Base-by-base conservation (phyloP, 2,888 invertebrate genomes). In the Eupelmus urozonus region DNA sequence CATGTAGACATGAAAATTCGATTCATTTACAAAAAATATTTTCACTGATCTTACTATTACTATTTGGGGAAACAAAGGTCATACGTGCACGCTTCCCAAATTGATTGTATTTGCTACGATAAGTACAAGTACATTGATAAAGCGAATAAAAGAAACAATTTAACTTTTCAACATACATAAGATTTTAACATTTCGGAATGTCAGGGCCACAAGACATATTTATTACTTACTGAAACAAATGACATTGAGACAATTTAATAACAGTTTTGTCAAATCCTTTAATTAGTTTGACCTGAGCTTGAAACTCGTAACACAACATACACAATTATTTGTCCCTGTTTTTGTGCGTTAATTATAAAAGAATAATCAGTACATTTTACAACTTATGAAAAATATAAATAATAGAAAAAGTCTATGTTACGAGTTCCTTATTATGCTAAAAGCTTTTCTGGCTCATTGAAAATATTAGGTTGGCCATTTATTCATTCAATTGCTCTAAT, bases 21-120 rank as follows among this genome's bases (percentile, higher is more conserved):
- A 51, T 65, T 60, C 7, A 18, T 69, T 73, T 78, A 78, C 78
- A 78, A 78, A 73, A 73, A 63, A 73, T 73, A 72, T 78, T 67
- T 76, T 60, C 16, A 13, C 34, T 67, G 27, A 34, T 51, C 5
- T 27, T 62, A 27, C 2, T 18, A 66, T 4, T 62, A 55, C 4
- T 76, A 42, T 49, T 78, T 57, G 49, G 71, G 51, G 51, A 76
- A 76, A 71, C 57, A 66, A 71, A 65, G 65, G 45, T 18, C 20
- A 42, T 59, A 57, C 59, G 18, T 42, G 42, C 23, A 62, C 16
- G 69, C 69, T 62, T 70, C 40, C 59, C 65, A 71, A 69, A 67
- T 53, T 62, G 45, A 76, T 65, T 49, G 40, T 66, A 59, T 71
- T 76, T 76, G 20, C 60, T 70, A 71, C 13, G 29, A 75, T 62